phyloP scores from a whole-genome alignment of 2,113 vertebrate species.

The Haemorhous mexicanus region DNA sequence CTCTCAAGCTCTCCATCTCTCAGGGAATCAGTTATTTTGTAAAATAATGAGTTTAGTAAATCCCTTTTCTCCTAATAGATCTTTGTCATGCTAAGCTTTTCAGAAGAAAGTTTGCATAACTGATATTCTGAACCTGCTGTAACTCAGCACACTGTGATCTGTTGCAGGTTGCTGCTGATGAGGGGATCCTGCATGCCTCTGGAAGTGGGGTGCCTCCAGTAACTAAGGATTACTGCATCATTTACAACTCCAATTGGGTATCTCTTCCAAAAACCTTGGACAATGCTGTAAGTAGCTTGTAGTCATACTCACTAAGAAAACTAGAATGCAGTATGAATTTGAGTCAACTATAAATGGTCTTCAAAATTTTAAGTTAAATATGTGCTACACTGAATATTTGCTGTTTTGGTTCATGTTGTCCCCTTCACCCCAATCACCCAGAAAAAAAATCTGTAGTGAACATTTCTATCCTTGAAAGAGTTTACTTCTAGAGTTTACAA shows the following conservation, averaged over 20 bases:
- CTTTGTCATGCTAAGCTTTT: not conserved
- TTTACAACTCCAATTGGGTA: conserved; percentile 82
- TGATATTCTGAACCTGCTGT: not conserved
- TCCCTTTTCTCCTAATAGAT: not conserved
- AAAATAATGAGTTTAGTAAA: not conserved
- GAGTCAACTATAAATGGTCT: not conserved
- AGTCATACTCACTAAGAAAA: not conserved
- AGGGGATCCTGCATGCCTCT: conserved; percentile 82
- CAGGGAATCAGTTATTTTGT: not conserved
- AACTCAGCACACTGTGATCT: not conserved
- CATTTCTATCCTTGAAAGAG: not conserved
- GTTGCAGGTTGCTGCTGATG: conserved; percentile 78
- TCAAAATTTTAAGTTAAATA: not conserved
- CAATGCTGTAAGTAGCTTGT: conserved; percentile 80
- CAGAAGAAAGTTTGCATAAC: not conserved
- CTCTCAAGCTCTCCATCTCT: not conserved
- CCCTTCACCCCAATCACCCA: fast-evolving
- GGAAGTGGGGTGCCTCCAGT: not conserved
- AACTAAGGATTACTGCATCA: conserved; percentile 84
- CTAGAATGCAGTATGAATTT: not conserved
- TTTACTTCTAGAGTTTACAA: not conserved
- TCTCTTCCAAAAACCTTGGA: conserved; percentile 74
- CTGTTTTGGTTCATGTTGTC: not conserved
- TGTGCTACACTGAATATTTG: not conserved
- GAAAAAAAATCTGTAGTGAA: not conserved